Evolutionary conservation across 2,797 vertebrate genomes (phyloP).

Genomic region (Heteromormyrus szaboi): DNA sequence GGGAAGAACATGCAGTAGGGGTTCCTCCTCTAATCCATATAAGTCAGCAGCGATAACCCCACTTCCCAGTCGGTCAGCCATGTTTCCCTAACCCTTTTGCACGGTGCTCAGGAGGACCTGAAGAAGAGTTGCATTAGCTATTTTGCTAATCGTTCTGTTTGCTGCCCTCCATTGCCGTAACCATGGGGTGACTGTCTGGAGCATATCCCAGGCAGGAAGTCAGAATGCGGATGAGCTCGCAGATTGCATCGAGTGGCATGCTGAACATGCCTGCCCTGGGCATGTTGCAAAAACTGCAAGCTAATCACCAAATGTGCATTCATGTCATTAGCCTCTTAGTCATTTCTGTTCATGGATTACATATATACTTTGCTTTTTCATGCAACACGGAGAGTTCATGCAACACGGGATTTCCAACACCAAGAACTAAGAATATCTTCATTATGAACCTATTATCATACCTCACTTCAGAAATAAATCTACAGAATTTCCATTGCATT

Average conservation of each 20-base stretch:
- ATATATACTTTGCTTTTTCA: neutral
- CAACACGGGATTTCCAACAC: neutral
- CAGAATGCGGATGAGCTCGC: conserved; percentile 26
- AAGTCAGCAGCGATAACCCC: conserved; percentile 60
- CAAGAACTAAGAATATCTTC: neutral
- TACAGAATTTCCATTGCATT: neutral
- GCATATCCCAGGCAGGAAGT: conserved; percentile 37
- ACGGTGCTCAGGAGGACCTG: conserved; percentile 12
- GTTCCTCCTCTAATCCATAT: conserved; percentile 60
- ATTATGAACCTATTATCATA: neutral
- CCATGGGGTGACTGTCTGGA: conserved; percentile 25
- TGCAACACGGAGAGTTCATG: neutral
- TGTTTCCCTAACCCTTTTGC: conserved; percentile 21
- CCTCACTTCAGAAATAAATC: neutral
- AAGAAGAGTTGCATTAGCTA: conserved; percentile 37
- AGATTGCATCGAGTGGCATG: conserved; percentile 29
- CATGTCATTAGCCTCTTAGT: neutral
- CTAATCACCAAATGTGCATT: conserved; percentile 8
- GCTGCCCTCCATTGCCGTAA: conserved; percentile 38
- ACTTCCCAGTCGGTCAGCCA: conserved; percentile 45
- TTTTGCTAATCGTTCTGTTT: conserved; percentile 38
- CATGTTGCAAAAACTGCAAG: neutral
- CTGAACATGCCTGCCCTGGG: conserved; percentile 18
- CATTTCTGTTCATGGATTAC: neutral
- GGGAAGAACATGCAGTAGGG: conserved; percentile 33